These are phyloP conservation scores for Sphyrna mokarran DNA, from an alignment of 2,113 vertebrate species.

Conservation along the genomic window DNA sequence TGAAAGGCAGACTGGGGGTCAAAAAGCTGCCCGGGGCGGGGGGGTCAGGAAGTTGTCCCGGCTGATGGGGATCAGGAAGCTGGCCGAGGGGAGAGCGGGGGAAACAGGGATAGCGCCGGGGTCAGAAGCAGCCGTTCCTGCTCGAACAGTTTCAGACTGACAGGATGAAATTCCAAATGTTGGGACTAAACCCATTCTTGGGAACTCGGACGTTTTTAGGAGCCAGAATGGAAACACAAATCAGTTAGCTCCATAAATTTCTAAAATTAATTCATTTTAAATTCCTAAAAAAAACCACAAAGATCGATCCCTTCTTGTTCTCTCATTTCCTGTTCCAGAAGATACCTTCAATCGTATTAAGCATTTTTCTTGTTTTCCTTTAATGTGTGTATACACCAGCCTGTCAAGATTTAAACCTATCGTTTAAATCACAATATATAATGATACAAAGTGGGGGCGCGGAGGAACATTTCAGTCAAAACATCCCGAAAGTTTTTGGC, in stretches of 20 bases:
- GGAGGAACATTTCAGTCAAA: neutral
- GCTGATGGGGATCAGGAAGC: too few species aligned
- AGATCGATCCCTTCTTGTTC: neutral
- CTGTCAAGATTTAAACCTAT: neutral
- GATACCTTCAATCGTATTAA: neutral
- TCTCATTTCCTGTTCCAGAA: neutral
- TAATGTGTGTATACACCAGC: neutral
- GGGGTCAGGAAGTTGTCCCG: too few species aligned
- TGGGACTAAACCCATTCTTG: conserved; percentile 89
- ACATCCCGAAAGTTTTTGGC: neutral
- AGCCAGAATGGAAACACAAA: neutral
- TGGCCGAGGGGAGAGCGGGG: too few species aligned
- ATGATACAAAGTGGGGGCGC: too few species aligned
- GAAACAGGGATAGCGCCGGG: too few species aligned
- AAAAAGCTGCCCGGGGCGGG: too few species aligned
- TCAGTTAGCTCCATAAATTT: too few species aligned
- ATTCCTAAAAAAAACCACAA: neutral
- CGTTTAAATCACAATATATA: neutral
- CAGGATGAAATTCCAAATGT: conserved; percentile 80
- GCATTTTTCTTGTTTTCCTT: neutral
- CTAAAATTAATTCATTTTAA: neutral
- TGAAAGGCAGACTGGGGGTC: too few species aligned
- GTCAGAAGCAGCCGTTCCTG: too few species aligned
- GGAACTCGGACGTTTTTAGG: conserved; percentile 60
- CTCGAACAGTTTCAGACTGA: conserved; percentile 44